Base-by-base conservation (phyloP, 1,140 invertebrate genomes). In the Diabrotica undecimpunctata region DNA sequence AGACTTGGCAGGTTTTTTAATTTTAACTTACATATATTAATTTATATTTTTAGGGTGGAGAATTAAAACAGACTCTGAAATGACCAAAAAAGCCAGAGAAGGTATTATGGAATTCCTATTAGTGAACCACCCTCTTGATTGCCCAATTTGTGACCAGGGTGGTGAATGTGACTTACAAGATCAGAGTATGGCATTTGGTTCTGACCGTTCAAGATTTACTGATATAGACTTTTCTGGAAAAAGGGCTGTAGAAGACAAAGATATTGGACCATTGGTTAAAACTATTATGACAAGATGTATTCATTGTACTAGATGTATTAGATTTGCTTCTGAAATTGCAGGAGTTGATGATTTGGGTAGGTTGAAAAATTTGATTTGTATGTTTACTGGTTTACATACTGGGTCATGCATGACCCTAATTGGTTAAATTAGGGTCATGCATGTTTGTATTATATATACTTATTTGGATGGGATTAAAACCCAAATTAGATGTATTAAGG, bases 231-330 rank as follows among this genome's bases (percentile, higher is more conserved):
- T 92, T 76, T 89, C 89, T 70, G 97, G 97, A 39, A 99, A 99
- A 83, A 84, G 96, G 73, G 97, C 97, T 74, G 97, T 99, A 1
- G 97, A 99, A 82, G 97, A 99, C 79, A 99, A 99, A 81, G 94
- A 99, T 82, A 90, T 99, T 71, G 98, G 98, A 5, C 98, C 98
- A 11, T 80, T 99, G 39, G 90, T 99, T 2, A 99, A 99, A 80
- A 99, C 97, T 0, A 91, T 97, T n/a, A 99, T 99, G 98, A 99
- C 96, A 0, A 86, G 98, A 60, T 99, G 98, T 80, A 99, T 99
- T 78, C 98, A 99, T 78, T 99, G 98, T 79, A 99, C 98, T 0
- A 85, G 98, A 13, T 99, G 98, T 79, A 95, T 99, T 71, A 87
- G 98, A 65, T 96, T 96, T 81, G 94, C 93, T 4, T 97, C 94